Evolutionary conservation across 2,888 invertebrate species (phyloP).

Genomic region (Apodemia hepburni): DNA sequence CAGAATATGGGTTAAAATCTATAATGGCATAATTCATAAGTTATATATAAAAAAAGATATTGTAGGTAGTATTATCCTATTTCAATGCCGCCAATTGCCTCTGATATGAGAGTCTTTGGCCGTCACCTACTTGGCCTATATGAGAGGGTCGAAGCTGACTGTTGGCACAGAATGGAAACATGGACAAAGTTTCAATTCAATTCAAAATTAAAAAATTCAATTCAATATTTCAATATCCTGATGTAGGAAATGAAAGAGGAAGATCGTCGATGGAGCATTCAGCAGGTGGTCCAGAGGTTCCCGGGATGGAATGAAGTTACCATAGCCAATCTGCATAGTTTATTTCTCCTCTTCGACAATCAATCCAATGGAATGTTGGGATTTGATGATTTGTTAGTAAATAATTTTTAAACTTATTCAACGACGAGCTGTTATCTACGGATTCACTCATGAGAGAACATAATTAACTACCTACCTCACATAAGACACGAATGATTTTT

Average conservation of each 20-base stretch:
- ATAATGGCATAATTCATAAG: too few species aligned
- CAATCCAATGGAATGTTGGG: slow-evolving; percentile 79
- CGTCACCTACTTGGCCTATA: neutral
- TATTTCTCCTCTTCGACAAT: slow-evolving; percentile 78
- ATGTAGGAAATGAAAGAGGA: slow-evolving; percentile 74
- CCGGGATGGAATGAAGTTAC: slow-evolving; percentile 81
- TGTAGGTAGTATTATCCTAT: too few species aligned
- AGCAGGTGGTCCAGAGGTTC: slow-evolving; percentile 71
- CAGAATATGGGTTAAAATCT: too few species aligned
- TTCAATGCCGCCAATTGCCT: too few species aligned
- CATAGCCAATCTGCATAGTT: slow-evolving; percentile 77
- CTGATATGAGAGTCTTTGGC: too few species aligned
- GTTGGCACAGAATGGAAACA: neutral
- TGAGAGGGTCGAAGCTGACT: neutral
- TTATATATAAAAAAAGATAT: too few species aligned
- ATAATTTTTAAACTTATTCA: neutral
- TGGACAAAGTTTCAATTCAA: neutral
- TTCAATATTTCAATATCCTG: neutral
- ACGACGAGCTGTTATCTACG: too few species aligned
- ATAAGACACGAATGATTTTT: too few species aligned
- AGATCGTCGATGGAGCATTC: slow-evolving; percentile 75
- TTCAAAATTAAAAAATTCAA: neutral
- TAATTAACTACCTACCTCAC: too few species aligned
- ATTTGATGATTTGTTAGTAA: slow-evolving; percentile 76
- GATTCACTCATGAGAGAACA: too few species aligned